Conservation (phyloP, 2,113 vertebrate genomes). For the Agapornis roseicollis region DNA sequence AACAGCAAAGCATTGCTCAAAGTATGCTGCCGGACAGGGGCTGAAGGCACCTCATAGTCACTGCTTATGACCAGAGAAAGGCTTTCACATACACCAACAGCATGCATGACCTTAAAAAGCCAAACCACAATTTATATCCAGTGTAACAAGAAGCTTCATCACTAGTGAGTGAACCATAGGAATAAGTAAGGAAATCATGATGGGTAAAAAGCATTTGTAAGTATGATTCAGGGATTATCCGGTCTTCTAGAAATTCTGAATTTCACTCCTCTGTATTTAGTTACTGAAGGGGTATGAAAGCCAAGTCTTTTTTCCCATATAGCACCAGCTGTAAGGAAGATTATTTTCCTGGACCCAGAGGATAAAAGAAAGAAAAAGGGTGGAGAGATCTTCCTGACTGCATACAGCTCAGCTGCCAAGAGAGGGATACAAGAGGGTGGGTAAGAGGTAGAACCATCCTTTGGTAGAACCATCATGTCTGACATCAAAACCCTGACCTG, state of each 20-base stretch:
- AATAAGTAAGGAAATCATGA: neutral
- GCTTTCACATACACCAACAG: conserved; percentile 41
- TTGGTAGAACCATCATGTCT: neutral
- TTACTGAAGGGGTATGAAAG: neutral
- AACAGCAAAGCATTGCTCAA: conserved; percentile 13
- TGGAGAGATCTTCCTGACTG: neutral
- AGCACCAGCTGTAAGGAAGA: neutral
- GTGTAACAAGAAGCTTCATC: conserved; percentile 44
- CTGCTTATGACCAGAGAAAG: conserved; percentile 11
- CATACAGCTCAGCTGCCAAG: neutral
- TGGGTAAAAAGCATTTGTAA: neutral
- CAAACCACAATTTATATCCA: conserved; percentile 50
- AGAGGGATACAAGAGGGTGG: neutral
- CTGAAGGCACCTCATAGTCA: conserved; percentile 47
- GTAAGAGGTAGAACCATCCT: neutral
- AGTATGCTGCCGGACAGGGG: neutral
- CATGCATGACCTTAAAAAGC: conserved; percentile 40
- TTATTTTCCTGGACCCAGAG: neutral
- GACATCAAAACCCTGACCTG: neutral
- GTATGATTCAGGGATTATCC: neutral
- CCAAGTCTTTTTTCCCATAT: neutral
- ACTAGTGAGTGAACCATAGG: conserved; percentile 21
- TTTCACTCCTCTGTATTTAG: neutral
- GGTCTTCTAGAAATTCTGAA: neutral
- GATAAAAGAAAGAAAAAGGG: neutral